phyloP scores from a whole-genome alignment of 2,797 vertebrate genomes.

The Florisuga fusca region DNA sequence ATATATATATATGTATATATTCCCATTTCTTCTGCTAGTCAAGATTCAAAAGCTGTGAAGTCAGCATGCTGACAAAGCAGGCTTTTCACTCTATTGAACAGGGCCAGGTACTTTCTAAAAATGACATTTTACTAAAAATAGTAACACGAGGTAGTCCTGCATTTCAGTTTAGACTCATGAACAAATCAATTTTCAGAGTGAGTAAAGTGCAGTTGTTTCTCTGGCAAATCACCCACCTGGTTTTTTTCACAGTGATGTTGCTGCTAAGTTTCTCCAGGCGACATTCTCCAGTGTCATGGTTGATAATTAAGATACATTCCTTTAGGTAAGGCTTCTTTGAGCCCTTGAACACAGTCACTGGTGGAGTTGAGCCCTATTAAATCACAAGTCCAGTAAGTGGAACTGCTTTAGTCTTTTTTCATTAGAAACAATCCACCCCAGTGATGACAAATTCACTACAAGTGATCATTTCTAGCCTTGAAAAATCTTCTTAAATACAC shows the following conservation, averaged over 20 bases:
- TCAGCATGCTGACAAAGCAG: not conserved
- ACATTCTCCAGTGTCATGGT: slow-evolving; percentile 98
- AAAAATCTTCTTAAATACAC: not conserved
- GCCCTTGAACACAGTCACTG: slow-evolving; percentile 97
- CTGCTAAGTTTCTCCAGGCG: slow-evolving; percentile 97
- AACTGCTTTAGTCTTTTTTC: not conserved
- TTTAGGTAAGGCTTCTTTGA: slow-evolving; percentile 97
- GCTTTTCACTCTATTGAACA: not conserved
- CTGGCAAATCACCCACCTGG: slow-evolving; percentile 83
- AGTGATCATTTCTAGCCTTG: not conserved
- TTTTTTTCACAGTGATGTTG: slow-evolving; percentile 98
- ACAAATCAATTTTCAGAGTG: not conserved
- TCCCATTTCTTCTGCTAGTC: not conserved
- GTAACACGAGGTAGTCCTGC: not conserved
- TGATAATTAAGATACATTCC: slow-evolving; percentile 97
- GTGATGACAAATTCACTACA: not conserved
- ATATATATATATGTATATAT: no score
- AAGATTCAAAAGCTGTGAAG: not conserved
- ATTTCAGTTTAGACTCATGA: not conserved
- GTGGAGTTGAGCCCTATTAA: slow-evolving; percentile 92
- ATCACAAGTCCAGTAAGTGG: slow-evolving; percentile 17
- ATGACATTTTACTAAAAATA: not conserved
- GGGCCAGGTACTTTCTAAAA: not conserved
- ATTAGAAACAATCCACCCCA: not conserved
- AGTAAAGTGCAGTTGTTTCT: not conserved